Base-by-base conservation (phyloP, 2,113 vertebrate genomes). In the Scolopax mira region DNA sequence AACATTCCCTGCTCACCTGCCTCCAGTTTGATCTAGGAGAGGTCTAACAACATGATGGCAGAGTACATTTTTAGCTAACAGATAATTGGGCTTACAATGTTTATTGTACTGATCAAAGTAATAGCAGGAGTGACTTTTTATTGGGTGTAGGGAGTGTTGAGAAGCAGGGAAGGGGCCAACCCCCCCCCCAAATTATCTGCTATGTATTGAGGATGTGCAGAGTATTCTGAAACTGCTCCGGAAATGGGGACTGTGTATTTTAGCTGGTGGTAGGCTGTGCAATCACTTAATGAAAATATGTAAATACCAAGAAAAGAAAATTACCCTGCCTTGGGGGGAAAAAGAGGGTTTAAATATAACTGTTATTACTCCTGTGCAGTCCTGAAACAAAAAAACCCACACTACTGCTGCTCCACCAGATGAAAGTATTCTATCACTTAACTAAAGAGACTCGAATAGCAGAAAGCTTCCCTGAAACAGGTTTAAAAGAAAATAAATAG, bases 1-100 rank as follows among this genome's bases (percentile, higher is more conserved):
- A 95, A 88, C 77, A 74, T 21, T 81, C 49, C 21, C 46, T 41
- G 42, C 55, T 89, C 31, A 70, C 3, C 11, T 55, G 69, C 80
- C 79, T 89, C 90, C 72, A 86, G 90, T 73, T 90, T 90, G 64
- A 94, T 92, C 79, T 77, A 4, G 8, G 11, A 83, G 41, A 79
- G 12, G 37, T 54, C 65, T 74, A 81, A 37, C 33, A 84, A 69
- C 9, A 37, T 14, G n/a, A 89, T 46, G 51, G 79, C 48, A 86
- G 71, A 78, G 84, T n/a, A 52, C 33, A 67, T 83, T 90, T 94
- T 88, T 60, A 90, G 72, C n/a, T 55, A 93, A 83, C 54, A n/a
- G 48, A 52, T 79, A 93, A 95, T 13, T 69, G 0, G 7, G 13
- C 13, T 79, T 90, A 77, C 48, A 79, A 21, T 73, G 51, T 70